Conservation (phyloP, 2,888 invertebrate genomes). For the Strigamia transsilvanica region DNA sequence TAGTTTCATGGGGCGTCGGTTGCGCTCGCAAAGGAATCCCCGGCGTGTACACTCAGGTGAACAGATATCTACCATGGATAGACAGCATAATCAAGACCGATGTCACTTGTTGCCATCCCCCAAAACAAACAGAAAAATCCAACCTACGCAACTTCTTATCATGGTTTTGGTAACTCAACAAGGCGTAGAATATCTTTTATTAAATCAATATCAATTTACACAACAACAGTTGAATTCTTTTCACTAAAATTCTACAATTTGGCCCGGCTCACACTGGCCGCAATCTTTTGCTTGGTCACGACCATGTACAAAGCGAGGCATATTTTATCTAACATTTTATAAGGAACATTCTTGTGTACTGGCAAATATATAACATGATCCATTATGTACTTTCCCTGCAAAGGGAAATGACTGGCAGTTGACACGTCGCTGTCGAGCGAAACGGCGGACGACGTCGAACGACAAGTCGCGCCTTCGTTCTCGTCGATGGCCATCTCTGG, state of each 20-base stretch:
- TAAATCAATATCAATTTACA: not conserved
- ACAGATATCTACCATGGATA: constrained; percentile 9
- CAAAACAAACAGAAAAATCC: not conserved
- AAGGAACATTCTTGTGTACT: constrained; percentile 63
- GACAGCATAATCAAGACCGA: not conserved
- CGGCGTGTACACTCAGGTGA: constrained; percentile 6
- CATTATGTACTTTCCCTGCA: constrained; percentile 62
- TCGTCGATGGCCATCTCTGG: constrained; percentile 5
- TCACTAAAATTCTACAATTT: not conserved
- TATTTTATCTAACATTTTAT: constrained; percentile 61
- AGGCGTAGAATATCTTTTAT: not conserved
- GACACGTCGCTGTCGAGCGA: not conserved
- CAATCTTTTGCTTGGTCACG: constrained; percentile 32
- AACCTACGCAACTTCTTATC: not conserved
- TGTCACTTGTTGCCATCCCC: not conserved
- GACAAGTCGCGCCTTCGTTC: not conserved
- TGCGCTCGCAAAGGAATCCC: constrained; percentile 13
- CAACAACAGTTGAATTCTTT: not conserved
- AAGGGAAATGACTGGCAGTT: constrained; percentile 40
- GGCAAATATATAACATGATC: constrained; percentile 65
- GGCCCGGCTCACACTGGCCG: not conserved
- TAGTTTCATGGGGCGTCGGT: constrained; percentile 3
- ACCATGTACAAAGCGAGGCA: constrained; percentile 59
- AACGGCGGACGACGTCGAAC: not conserved
- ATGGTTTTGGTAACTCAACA: not conserved